phyloP scores from a whole-genome alignment of 1,140 invertebrate species.

The Brachionus asplanchnoidis region DNA sequence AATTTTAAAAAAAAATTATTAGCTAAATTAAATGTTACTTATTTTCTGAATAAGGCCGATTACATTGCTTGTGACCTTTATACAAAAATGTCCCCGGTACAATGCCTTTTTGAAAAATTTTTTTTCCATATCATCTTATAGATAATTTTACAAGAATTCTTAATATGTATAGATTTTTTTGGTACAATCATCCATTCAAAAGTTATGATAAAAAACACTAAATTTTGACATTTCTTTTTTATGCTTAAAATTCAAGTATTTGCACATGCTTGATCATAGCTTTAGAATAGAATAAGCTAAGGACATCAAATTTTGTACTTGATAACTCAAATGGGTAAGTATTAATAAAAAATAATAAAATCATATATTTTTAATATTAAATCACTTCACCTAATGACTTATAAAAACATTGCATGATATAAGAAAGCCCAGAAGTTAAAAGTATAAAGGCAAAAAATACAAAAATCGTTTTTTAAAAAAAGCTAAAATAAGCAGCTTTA shows the following conservation, averaged over 20 bases:
- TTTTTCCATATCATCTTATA: not conserved
- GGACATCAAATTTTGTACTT: not conserved
- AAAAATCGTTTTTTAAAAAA: not conserved
- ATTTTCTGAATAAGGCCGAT: too few species aligned
- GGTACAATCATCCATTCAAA: not conserved
- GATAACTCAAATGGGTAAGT: not conserved
- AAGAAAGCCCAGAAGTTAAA: not conserved
- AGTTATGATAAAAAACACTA: not conserved
- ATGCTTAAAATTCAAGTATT: not conserved
- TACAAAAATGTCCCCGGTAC: too few species aligned
- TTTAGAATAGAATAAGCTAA: not conserved
- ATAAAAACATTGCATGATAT: not conserved
- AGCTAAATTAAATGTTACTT: too few species aligned
- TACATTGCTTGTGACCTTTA: too few species aligned
- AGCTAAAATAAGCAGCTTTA: too few species aligned
- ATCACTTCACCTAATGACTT: not conserved
- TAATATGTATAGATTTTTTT: not conserved
- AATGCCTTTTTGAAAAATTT: too few species aligned
- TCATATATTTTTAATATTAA: not conserved
- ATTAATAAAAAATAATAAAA: not conserved
- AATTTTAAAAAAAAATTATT: too few species aligned
- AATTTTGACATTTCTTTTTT: not conserved
- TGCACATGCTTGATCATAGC: not conserved
- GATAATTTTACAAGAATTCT: not conserved
- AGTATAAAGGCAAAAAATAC: not conserved